Evolutionary conservation across 2,113 vertebrate genomes (phyloP).

Genomic region (Eptesicus fuscus): DNA sequence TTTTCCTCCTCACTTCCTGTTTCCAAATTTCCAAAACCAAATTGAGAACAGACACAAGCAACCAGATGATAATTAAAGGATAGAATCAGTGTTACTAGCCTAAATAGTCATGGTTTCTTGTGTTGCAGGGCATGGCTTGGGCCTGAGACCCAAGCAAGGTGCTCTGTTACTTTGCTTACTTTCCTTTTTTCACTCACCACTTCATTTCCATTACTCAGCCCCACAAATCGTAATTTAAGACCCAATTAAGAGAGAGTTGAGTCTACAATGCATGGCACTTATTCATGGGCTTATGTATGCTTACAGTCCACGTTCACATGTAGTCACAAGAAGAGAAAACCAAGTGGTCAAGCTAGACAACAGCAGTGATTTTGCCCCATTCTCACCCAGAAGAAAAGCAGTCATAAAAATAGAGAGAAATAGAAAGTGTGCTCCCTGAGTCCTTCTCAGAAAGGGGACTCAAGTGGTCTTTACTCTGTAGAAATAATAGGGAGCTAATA

Average conservation of each 20-base stretch:
- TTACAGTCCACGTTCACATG: background rate
- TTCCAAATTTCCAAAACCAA: conserved; percentile 17
- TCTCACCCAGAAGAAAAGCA: background rate
- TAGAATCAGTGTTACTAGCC: background rate
- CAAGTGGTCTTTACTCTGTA: background rate
- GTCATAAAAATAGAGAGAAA: background rate
- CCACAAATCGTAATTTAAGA: background rate
- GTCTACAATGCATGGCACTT: background rate
- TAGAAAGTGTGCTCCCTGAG: background rate
- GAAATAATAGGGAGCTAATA: background rate
- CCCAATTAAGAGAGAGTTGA: background rate
- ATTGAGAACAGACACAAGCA: background rate
- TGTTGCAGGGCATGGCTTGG: background rate
- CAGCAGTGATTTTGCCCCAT: background rate
- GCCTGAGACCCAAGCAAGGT: background rate
- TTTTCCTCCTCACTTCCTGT: background rate
- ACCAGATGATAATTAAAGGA: background rate
- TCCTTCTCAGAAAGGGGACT: background rate
- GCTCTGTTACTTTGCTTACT: background rate
- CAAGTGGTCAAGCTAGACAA: background rate
- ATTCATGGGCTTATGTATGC: accelerated
- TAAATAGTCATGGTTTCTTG: background rate
- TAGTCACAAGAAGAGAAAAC: background rate
- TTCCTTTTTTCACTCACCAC: background rate
- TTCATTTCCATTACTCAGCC: background rate